A percentile compares a stretch with the other conserved stretches of the same genome.
phyloP scores from a whole-genome alignment of 2,888 invertebrate genomes.

The Odontocerum albicorne region DNA sequence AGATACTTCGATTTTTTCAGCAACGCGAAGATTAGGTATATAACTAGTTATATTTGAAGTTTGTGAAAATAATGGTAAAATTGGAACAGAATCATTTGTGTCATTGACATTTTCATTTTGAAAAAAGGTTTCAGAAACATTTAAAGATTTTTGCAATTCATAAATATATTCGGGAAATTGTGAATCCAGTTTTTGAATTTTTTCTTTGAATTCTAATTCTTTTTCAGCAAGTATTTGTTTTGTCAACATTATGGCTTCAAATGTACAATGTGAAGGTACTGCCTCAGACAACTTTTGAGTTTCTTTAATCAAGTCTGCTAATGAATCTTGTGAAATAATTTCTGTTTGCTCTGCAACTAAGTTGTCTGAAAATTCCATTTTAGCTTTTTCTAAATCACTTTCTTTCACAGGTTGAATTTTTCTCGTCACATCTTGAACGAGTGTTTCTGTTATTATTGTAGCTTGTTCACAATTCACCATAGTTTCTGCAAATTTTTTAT shows the following conservation, averaged over 20 bases:
- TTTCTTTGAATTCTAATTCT: constrained; percentile 43
- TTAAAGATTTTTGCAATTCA: constrained; percentile 45
- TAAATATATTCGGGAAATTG: constrained; percentile 48
- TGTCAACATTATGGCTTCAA: constrained; percentile 43
- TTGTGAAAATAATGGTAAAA: constrained; percentile 40
- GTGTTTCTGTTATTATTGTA: constrained; percentile 53
- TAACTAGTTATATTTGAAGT: constrained; percentile 22
- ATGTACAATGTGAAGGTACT: constrained; percentile 41
- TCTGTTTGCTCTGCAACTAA: constrained; percentile 54
- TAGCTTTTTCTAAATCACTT: constrained; percentile 46
- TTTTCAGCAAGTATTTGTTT: constrained; percentile 48
- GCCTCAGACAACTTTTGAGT: constrained; percentile 38
- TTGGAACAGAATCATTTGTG: constrained; percentile 42
- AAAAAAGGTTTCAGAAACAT: constrained; percentile 47
- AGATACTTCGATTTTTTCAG: constrained; percentile 44
- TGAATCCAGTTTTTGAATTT: constrained; percentile 43
- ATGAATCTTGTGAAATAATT: constrained; percentile 46
- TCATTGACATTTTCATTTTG: constrained; percentile 49
- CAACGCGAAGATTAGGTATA: constrained; percentile 42
- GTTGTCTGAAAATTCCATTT: constrained; percentile 45
- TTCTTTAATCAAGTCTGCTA: constrained; percentile 38
- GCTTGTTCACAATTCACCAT: constrained; percentile 32
- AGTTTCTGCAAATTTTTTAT: constrained; percentile 47
- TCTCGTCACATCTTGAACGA: constrained; percentile 52
- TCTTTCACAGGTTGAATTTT: constrained; percentile 47